Evolutionary conservation across 1,140 invertebrate genomes (phyloP), one percentile per base, ranked within the genome.

Genomic region (Lordiphosa mommai): DNA sequence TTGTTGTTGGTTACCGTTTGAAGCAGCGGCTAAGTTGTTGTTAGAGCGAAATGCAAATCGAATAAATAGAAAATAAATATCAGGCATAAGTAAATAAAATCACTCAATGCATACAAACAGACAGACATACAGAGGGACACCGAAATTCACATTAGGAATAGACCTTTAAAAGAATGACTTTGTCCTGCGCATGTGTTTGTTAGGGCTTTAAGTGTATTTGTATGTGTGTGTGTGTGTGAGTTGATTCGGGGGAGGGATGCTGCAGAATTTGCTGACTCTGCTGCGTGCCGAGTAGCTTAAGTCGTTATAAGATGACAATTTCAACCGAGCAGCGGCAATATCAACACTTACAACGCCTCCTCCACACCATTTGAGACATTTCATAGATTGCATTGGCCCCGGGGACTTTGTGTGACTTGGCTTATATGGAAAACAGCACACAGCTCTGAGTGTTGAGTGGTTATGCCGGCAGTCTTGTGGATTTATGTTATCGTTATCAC

Each of bases 31-130:
- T 27, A 34, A 57, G 70, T 48, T 50, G 50, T 40, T 38, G 50
- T 16, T 36, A 64, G 61, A 76, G 79, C 69, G 71, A 84, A 84
- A 84, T 84, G 77, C 68, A 84, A 84, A 84, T 77, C 77, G 77
- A 65, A 84, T 85, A 72, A 84, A 84, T 84, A 72, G 77, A 84
- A 77, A 84, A 77, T 84, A 84, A 84, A 77, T 84, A 77, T 56
- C 72, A 52, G 50, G 56, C 67, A 61, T 56, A 59, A 61, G 79
- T 63, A 77, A 80, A 67, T 61, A 76, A 71, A 71, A 58, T 60
- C 70, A 41, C 37, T 57, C 51, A 46, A 12, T 32, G 51, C 57
- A 55, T 47, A 52, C 33, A 53, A 32, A 47, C 34, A 44, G 30
- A 57, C 10, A 36, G 1, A 33, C 7, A 17, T 5, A 17, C 23